Evolutionary conservation across 2,888 invertebrate genomes (phyloP).

Genomic region (Chrysolina haemoptera): DNA sequence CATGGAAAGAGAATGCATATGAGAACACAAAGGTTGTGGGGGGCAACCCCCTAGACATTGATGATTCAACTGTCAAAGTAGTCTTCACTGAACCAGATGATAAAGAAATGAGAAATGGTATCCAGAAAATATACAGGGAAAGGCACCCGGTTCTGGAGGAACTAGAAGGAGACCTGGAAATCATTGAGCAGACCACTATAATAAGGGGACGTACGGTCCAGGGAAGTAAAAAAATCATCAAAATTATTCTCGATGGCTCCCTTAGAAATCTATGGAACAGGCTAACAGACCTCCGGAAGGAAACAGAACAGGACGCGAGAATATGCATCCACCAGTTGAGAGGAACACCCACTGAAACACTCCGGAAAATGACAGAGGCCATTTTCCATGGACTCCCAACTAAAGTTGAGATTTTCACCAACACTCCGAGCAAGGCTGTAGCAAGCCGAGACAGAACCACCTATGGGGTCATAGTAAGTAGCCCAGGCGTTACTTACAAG

Average conservation of each 20-base stretch:
- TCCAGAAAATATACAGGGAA: neutral
- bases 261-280: neutral
- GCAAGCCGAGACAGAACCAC: conserved; percentile 20
- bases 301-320: conserved; percentile 10
- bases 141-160: neutral
- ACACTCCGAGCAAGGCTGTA: neutral
- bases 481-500: no score
- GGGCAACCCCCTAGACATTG: neutral
- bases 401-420: neutral
- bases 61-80: neutral
- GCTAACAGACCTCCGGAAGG: neutral
- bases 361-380: conserved; percentile 14
- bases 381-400: conserved; percentile 9
- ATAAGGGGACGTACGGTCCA: no score
- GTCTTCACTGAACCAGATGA: neutral
- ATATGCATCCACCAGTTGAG: conserved; percentile 12
- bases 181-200: neutral
- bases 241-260: neutral
- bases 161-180: neutral
- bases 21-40: neutral
- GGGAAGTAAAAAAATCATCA: no score
- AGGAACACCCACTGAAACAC: neutral
- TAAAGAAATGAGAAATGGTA: neutral
- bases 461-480: neutral
- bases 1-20: neutral